Conservation (phyloP, 2,797 vertebrate species). For the Rhinogobio ventralis region DNA sequence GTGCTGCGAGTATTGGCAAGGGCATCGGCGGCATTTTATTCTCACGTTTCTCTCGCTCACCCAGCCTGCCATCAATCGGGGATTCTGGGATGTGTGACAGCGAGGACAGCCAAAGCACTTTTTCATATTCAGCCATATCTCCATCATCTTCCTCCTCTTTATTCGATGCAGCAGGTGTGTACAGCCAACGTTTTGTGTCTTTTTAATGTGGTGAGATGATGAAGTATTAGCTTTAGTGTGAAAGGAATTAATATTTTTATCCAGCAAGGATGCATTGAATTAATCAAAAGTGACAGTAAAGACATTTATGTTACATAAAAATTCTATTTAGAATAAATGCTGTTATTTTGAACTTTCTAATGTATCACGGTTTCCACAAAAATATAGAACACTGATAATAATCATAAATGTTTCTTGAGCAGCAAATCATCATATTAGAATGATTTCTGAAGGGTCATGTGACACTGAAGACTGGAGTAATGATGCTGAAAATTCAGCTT, state of each 20-base stretch:
- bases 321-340: background rate
- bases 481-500: background rate
- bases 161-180: conserved; percentile 86
- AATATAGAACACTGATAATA: background rate
- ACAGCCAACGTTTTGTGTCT: background rate
- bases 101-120: conserved; percentile 77
- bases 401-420: background rate
- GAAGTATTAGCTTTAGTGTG: background rate
- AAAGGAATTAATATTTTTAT: background rate
- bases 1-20: conserved; percentile 95
- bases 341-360: background rate
- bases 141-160: conserved; percentile 81
- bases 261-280: background rate
- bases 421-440: background rate
- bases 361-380: background rate
- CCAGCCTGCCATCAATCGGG: conserved; percentile 77
- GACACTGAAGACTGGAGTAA: background rate
- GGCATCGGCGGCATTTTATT: conserved; percentile 97
- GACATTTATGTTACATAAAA: background rate
- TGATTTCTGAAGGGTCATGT: too few species aligned
- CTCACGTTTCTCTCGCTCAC: conserved; percentile 92
- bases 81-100: conserved; percentile 79
- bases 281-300: background rate
- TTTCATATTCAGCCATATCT: conserved; percentile 75
- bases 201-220: too few species aligned